Percentiles rank a stretch among this genome's conserved stretches.
These are phyloP conservation scores for Bostrychus sinensis DNA, from an alignment of 2,113 vertebrate species.

Conservation along the genomic window DNA sequence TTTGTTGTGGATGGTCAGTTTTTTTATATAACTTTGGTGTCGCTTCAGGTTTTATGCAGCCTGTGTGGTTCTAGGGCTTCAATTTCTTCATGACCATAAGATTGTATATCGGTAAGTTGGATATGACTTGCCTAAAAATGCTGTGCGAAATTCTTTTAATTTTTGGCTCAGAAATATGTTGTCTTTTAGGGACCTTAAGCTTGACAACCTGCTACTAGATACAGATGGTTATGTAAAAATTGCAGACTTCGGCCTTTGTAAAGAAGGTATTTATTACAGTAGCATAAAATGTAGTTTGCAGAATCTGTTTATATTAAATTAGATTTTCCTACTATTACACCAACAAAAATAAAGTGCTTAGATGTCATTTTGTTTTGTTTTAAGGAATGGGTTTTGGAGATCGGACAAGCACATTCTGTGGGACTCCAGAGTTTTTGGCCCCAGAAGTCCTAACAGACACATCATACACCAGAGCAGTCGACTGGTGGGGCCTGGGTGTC, in stretches of 20 bases:
- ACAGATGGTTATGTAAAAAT: conserved; percentile 98
- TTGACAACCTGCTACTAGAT: conserved; percentile 96
- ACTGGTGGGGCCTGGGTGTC: conserved; percentile 98
- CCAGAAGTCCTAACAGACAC: conserved; percentile 97
- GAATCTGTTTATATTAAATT: neutral
- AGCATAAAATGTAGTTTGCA: neutral
- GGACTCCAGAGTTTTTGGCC: conserved; percentile 97
- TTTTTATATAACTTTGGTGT: conserved; percentile 18
- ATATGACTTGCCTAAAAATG: neutral
- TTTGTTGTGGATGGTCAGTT: neutral
- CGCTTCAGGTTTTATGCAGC: conserved; percentile 91
- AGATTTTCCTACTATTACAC: neutral
- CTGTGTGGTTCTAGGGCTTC: conserved; percentile 96
- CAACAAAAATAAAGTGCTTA: neutral
- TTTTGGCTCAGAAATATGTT: neutral
- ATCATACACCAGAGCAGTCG: conserved; percentile 94
- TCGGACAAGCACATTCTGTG: conserved; percentile 96
- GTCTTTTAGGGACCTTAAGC: conserved; percentile 90
- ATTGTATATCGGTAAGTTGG: conserved; percentile 94
- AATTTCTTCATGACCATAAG: conserved; percentile 97
- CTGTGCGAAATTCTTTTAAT: neutral
- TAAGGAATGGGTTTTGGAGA: conserved; percentile 97
- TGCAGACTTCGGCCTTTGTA: conserved; percentile 98
- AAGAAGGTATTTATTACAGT: conserved; percentile 87
- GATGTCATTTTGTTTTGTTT: neutral